Base-by-base conservation (phyloP, 2,113 vertebrate species). In the Melanotaenia duboulayi region DNA sequence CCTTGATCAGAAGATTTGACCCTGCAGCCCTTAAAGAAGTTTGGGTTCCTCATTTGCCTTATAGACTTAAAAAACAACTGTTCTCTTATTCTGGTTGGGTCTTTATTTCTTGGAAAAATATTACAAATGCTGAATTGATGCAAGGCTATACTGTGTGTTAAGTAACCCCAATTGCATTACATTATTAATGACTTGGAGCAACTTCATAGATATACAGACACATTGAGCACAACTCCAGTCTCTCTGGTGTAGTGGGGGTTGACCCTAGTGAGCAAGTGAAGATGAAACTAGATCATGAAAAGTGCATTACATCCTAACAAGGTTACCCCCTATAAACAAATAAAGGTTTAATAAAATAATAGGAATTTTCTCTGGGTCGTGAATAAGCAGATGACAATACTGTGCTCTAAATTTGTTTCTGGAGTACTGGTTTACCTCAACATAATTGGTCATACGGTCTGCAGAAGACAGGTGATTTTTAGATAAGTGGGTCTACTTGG, bases 401-500 rank as follows among this genome's bases (percentile, higher is more conserved):
- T 51, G 22, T 8, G 42, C 64, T 52, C 71, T 85, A 82, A 35
- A 84, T 90, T 82, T 84, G 83, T 85, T 87, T 85, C 74, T 84
- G 86, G 65, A 68, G 72, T 54, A 40, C 88, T 89, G 76, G 80
- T 83, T 87, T 81, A 67, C 82, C 74, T 82, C 73, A 77, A 24
- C 73, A 35, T 87, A 90, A 92, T 92, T 88, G 87, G 78, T 74
- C 78, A 40, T 76, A 74, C 57, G 52, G 77, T 80, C 84, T 59
- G 65, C 80, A 86, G 76, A 82, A 89, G 77, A 73, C 74, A 86
- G 90, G 87, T 90, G 90, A 93, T 91, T 89, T 81, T 67, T 73
- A 83, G 90, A 89, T 92, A 92, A 91, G 86, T 90, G 82, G 83
- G 81, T 87, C 88, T 89, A 83, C 78, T 71, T 63, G 81, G 76